phyloP scores from a whole-genome alignment of 2,888 invertebrate species.

The Imbricaverruca yamaguchii region DNA sequence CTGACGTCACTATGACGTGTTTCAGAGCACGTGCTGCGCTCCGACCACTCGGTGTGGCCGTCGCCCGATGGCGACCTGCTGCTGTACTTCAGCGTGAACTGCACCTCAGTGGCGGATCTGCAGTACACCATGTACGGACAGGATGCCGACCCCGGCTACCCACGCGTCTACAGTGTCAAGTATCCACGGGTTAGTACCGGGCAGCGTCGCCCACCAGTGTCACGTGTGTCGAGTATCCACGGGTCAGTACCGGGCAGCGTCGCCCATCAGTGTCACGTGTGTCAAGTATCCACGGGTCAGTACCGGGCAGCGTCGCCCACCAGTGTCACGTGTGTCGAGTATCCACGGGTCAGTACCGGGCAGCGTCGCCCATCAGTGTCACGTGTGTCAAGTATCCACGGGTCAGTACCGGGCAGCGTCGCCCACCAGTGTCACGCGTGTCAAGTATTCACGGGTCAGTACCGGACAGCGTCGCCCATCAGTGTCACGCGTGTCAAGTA shows the following conservation, averaged over 20 bases:
- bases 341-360: too few relatives aligned
- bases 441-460: too few relatives aligned
- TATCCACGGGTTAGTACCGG: too few relatives aligned
- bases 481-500: neutral
- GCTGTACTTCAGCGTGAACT: constrained; percentile 80
- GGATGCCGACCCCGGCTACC: neutral
- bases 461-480: too few relatives aligned
- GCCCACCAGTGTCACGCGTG: neutral
- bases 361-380: too few relatives aligned
- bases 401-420: neutral
- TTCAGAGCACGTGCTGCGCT: constrained; percentile 77
- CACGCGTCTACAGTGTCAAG: neutral
- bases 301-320: neutral
- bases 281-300: neutral
- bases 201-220: too few relatives aligned
- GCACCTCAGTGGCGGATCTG: constrained; percentile 56
- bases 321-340: too few relatives aligned
- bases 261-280: too few relatives aligned
- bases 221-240: too few relatives aligned
- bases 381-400: neutral
- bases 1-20: too few relatives aligned
- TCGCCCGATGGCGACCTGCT: constrained; percentile 78
- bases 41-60: constrained; percentile 85
- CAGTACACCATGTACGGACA: neutral
- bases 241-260: too few relatives aligned